Percentiles rank a stretch among this genome's conserved stretches.
Conservation (phyloP, 2,888 invertebrate species). For the Melanophora roralis region DNA sequence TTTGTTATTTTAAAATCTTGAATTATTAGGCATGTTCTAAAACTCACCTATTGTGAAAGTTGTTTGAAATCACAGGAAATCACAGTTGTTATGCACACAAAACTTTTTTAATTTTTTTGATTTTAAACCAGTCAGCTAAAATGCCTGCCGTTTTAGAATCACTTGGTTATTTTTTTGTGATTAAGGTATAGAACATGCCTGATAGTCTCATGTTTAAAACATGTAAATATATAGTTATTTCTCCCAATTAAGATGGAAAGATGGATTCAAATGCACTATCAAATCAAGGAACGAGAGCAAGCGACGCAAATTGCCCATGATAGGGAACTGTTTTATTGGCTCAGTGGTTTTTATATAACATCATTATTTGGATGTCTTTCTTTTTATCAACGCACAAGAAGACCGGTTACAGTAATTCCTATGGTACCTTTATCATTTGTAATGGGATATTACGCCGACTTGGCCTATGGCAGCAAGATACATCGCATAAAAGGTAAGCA, state of each 20-base stretch:
- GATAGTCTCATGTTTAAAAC: no score
- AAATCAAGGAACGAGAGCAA: slow-evolving; percentile 85
- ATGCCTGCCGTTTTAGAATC: no score
- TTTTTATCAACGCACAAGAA: slow-evolving; percentile 81
- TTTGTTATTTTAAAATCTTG: slow-evolving; percentile 49
- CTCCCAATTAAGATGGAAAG: slow-evolving; percentile 82
- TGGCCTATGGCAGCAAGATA: slow-evolving; percentile 87
- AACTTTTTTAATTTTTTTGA: no score
- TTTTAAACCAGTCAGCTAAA: no score
- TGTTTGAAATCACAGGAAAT: no score
- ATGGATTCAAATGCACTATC: slow-evolving; percentile 88
- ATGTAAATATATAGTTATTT: not conserved
- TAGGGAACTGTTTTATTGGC: slow-evolving; percentile 86
- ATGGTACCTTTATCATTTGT: slow-evolving; percentile 85
- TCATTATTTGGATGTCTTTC: slow-evolving; percentile 78
- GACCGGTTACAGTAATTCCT: slow-evolving; percentile 81
- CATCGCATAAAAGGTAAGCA: slow-evolving; percentile 84
- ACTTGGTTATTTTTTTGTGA: no score
- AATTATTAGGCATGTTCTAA: no score
- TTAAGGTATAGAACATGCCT: no score
- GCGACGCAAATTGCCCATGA: slow-evolving; percentile 84
- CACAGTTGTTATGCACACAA: no score
- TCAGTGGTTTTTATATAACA: slow-evolving; percentile 82
- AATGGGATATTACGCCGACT: slow-evolving; percentile 85
- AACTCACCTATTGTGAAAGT: no score